phyloP scores from a whole-genome alignment of 2,113 vertebrate genomes.

The Sigmodon hispidus region DNA sequence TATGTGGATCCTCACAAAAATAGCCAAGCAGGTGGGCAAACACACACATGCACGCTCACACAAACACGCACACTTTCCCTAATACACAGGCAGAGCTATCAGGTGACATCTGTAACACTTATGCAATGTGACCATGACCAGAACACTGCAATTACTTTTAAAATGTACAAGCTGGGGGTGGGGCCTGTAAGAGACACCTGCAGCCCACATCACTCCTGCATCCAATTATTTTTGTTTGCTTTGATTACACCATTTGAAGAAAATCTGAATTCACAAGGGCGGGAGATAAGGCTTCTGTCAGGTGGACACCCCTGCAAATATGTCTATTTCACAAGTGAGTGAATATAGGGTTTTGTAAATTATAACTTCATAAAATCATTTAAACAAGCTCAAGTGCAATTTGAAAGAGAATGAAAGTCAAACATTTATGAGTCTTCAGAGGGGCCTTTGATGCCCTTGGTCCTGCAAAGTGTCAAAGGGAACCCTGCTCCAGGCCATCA shows the following conservation, averaged over 20 bases:
- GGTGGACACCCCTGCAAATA: background rate
- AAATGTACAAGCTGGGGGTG: background rate
- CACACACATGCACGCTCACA: background rate
- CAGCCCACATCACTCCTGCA: too few relatives aligned
- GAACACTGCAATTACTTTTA: background rate
- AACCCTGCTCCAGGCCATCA: background rate
- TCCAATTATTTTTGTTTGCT: background rate
- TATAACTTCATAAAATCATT: background rate
- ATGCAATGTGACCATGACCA: background rate
- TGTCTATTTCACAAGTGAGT: background rate
- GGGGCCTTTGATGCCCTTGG: too few relatives aligned
- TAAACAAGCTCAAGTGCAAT: background rate
- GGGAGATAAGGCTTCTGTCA: background rate
- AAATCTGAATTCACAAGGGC: background rate
- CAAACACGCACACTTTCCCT: background rate
- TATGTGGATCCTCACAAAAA: background rate
- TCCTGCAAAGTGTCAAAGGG: background rate
- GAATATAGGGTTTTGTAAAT: background rate
- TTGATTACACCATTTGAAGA: background rate
- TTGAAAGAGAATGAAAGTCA: background rate
- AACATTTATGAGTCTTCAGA: background rate
- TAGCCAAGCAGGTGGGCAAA: accelerated
- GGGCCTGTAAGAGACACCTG: background rate
- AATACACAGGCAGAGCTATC: background rate
- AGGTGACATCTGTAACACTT: accelerated